These are phyloP conservation scores for Neodiprion fabricii DNA, from an alignment of 1,140 invertebrate species.

Conservation along the genomic window DNA sequence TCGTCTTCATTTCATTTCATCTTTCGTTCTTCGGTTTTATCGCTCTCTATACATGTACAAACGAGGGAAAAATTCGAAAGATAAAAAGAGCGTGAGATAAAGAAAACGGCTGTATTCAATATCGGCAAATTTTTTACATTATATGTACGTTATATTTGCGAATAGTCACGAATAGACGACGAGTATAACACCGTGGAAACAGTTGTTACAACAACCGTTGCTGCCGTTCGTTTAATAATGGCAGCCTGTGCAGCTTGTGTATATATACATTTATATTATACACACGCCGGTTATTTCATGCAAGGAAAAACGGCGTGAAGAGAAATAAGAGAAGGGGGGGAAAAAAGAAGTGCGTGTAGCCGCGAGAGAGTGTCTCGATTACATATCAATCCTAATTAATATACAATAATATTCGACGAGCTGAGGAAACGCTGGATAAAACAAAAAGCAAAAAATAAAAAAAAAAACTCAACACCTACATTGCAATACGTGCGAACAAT, in stretches of 20 bases:
- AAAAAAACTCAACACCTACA: slow-evolving; percentile 15
- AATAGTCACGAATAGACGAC: too few species aligned
- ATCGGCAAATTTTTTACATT: too few species aligned
- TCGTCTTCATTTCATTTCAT: background rate
- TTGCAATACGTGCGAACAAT: slow-evolving; percentile 4
- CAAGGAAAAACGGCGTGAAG: background rate
- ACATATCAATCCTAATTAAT: too few species aligned
- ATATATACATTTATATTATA: background rate
- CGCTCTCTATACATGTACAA: too few species aligned
- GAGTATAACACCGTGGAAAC: background rate
- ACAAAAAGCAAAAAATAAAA: slow-evolving; percentile 19
- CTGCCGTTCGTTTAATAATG: background rate
- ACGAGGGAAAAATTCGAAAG: background rate
- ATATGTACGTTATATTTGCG: too few species aligned
- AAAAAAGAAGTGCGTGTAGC: background rate
- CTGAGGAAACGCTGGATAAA: background rate
- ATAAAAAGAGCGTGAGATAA: background rate
- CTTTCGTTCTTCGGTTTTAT: background rate
- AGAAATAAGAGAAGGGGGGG: background rate
- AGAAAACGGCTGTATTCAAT: background rate
- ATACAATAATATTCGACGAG: too few species aligned
- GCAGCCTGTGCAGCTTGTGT: background rate
- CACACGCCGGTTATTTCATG: too few species aligned
- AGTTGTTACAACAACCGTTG: background rate
- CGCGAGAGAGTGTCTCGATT: too few species aligned